These are phyloP conservation scores for Distichodus sexfasciatus DNA, from an alignment of 2,797 vertebrate species.

Conservation along the genomic window DNA sequence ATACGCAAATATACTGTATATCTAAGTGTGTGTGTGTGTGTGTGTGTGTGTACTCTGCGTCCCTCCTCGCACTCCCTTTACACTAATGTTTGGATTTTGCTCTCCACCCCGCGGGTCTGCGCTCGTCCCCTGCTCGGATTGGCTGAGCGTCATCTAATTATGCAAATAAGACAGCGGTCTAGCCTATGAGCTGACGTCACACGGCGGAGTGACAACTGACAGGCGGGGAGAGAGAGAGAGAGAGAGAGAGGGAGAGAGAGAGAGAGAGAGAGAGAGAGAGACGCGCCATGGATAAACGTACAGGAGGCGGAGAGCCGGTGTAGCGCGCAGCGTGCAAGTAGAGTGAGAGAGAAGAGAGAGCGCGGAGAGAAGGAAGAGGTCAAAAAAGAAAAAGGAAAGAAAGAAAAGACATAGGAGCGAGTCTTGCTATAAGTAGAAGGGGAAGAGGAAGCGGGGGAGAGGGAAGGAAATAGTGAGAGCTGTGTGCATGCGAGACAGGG, in stretches of 20 bases:
- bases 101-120: conserved; percentile 63
- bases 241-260: conserved; percentile 25
- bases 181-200: conserved; percentile 78
- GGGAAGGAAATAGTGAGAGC: conserved; percentile 40
- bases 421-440: too few relatives aligned
- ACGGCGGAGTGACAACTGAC: conserved; percentile 65
- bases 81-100: conserved; percentile 71
- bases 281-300: too few relatives aligned
- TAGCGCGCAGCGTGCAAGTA: too few relatives aligned
- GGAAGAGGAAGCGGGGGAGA: conserved; percentile 41
- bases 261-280: conserved; percentile 16
- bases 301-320: too few relatives aligned
- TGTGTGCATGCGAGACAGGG: neutral
- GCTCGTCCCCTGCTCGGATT: conserved; percentile 64
- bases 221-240: conserved; percentile 54
- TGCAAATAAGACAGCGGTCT: conserved; percentile 69
- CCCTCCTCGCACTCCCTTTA: conserved; percentile 54
- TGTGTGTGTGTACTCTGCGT: conserved; percentile 43
- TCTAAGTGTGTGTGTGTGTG: too few relatives aligned
- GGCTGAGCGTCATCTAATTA: conserved; percentile 68
- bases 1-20: too few relatives aligned
- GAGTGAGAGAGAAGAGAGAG: conserved; percentile 44
- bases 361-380: conserved; percentile 44
- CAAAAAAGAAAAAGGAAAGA: conserved; percentile 57
- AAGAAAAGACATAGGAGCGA: too few relatives aligned